phyloP scores from a whole-genome alignment of 2,113 vertebrate genomes.

The Pogona vitticeps region DNA sequence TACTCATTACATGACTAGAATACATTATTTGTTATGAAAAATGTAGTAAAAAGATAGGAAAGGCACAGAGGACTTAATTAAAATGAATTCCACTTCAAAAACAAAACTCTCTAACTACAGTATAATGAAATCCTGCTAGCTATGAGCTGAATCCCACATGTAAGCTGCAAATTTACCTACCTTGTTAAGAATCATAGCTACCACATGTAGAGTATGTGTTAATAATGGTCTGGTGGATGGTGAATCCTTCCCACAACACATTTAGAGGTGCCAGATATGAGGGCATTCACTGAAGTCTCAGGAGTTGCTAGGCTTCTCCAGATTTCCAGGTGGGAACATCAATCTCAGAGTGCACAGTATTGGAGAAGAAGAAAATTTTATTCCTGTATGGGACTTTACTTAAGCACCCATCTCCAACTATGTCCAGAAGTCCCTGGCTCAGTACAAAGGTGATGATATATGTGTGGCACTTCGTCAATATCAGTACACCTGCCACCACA shows the following conservation, averaged over 20 bases:
- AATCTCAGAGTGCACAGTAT: too few species aligned
- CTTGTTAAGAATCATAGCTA: slow-evolving; percentile 20
- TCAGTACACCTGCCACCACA: too few species aligned
- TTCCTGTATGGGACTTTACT: too few species aligned
- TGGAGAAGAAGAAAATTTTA: too few species aligned
- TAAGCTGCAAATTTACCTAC: slow-evolving; percentile 34
- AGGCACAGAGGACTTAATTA: slow-evolving; percentile 55
- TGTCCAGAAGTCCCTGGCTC: background rate
- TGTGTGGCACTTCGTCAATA: too few species aligned
- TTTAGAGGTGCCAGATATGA: background rate
- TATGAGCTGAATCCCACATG: slow-evolving; percentile 44
- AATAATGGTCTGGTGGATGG: slow-evolving; percentile 26
- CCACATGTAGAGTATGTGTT: slow-evolving; percentile 15
- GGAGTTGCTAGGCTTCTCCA: too few species aligned
- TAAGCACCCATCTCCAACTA: too few species aligned
- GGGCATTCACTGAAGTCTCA: too few species aligned
- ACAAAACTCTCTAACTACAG: slow-evolving; percentile 8
- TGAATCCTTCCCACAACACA: background rate
- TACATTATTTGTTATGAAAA: slow-evolving; percentile 38
- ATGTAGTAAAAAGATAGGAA: slow-evolving; percentile 29
- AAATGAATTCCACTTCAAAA: slow-evolving; percentile 52
- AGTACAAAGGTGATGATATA: background rate
- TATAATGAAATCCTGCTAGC: slow-evolving; percentile 33
- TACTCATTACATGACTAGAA: slow-evolving; percentile 29
- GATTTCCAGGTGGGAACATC: too few species aligned